Evolutionary conservation across 2,797 vertebrate species (phyloP).

Genomic region (Siniperca scherzeri): DNA sequence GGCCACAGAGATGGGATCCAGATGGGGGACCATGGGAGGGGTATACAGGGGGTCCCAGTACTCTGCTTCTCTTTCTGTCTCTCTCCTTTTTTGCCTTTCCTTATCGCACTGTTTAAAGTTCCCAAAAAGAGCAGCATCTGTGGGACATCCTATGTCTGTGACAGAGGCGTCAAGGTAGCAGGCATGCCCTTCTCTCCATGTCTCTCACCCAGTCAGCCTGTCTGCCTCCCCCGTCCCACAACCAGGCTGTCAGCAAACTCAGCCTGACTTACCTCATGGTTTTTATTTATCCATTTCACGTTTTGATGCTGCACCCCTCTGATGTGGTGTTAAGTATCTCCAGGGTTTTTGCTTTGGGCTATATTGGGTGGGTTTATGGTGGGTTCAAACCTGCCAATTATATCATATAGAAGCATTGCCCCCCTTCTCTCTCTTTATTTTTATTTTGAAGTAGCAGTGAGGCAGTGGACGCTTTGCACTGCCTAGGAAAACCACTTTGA

Average conservation of each 20-base stretch:
- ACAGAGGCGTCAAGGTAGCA: conserved; percentile 41
- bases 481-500: conserved; percentile 64
- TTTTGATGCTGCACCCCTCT: conserved; percentile 61
- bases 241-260: conserved; percentile 59
- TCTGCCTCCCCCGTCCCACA: conserved; percentile 50
- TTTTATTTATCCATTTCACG: conserved; percentile 73
- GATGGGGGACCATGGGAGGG: conserved; percentile 74
- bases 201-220: conserved; percentile 51
- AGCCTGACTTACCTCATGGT: conserved; percentile 57
- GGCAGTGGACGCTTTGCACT: conserved; percentile 40
- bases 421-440: conserved; percentile 49
- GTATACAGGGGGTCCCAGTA: conserved; percentile 52
- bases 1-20: conserved; percentile 82
- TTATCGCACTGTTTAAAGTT: conserved; percentile 55
- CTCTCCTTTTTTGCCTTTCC: conserved; percentile 33
- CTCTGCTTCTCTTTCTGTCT: conserved; percentile 42
- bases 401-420: conserved; percentile 64
- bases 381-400: conserved; percentile 63
- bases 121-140: conserved; percentile 56
- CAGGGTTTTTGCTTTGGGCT: conserved; percentile 64
- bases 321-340: conserved; percentile 74
- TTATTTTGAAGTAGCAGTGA: conserved; percentile 62
- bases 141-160: conserved; percentile 51
- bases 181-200: conserved; percentile 44
- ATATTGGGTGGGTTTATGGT: conserved; percentile 64